phyloP scores from a whole-genome alignment of 92 coral and sea anemone species.

The Heteractis magnifica region DNA sequence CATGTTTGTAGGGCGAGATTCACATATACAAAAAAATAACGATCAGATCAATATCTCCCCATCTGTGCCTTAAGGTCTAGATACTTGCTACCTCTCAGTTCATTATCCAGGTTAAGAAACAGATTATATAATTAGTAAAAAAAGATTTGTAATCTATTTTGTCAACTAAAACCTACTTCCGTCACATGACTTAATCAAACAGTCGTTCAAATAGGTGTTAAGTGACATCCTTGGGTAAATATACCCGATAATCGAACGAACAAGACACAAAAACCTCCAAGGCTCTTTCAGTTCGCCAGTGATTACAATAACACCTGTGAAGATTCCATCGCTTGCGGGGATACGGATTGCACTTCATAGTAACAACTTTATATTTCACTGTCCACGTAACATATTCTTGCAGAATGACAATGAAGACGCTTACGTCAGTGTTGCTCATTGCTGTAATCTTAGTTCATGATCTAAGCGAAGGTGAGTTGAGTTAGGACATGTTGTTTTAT shows the following conservation, averaged over 20 bases:
- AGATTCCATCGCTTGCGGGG: not conserved
- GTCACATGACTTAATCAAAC: not conserved
- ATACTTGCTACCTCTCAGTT: no score
- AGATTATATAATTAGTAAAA: no score
- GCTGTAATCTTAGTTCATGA: not conserved
- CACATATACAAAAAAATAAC: no score
- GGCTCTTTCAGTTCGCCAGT: not conserved
- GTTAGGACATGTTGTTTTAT: not conserved
- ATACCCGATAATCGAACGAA: not conserved
- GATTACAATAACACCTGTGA: not conserved
- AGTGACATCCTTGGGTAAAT: not conserved
- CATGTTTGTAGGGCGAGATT: no score
- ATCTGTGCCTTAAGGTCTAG: no score
- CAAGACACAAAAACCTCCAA: not conserved
- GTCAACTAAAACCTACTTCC: no score
- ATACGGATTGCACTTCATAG: not conserved
- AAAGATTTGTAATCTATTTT: no score
- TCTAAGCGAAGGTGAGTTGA: not conserved
- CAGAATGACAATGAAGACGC: not conserved
- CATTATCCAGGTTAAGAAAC: no score
- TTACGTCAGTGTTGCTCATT: not conserved
- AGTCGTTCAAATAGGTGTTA: not conserved
- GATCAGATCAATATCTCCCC: no score
- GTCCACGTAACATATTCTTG: not conserved
- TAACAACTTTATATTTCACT: not conserved